Evolutionary conservation across 2,888 invertebrate genomes (phyloP), one percentile per base, ranked within the genome.

Genomic region (Petrolisthes cinctipes): DNA sequence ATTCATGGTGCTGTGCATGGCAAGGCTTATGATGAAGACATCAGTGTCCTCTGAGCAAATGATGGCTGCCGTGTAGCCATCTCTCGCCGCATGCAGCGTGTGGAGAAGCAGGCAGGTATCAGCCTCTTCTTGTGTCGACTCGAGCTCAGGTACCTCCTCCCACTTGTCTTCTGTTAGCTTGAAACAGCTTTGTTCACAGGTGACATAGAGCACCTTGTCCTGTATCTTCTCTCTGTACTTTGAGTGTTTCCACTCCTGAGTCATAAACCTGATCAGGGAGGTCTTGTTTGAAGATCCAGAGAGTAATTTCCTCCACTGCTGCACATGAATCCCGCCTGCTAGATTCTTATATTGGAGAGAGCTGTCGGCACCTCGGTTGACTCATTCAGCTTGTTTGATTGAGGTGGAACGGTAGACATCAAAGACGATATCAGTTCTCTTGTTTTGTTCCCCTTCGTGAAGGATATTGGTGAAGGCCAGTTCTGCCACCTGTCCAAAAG

Each of bases 401-500:
- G 68, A 37, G 37, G 37, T 37, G 37, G 37, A 68, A 3, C 1
- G 68, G n/a, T 68, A 68, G 68, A 68, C n/a, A 68, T 68, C 68
- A 68, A 68, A 68, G 68, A 75, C 75, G 5, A 75, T 75, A 75
- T 75, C 2, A 75, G 5, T 75, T 75, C 5, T 75, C 75, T 75
- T 75, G 20, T 20, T 4, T 75, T 75, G 20, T 75, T 20, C 75
- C 37, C 23, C 75, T 23, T 75, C 23, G 5, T 75, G 66, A 37
- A 85, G 17, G 51, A 37, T 54, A 5, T 54, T 9, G 66, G 66
- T 57, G 20, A 85, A 68, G 51, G 79, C 54, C n/a, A 53, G 54
- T 23, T 86, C 71, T 53, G 54, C 71, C 51, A 71, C 23, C n/a
- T 81, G 23, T 53, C 7, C 73, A 86, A 86, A 86, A 11, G 54